These are phyloP conservation scores for Scotopteryx bipunctaria DNA, from an alignment of 2,888 invertebrate species.

Conservation along the genomic window DNA sequence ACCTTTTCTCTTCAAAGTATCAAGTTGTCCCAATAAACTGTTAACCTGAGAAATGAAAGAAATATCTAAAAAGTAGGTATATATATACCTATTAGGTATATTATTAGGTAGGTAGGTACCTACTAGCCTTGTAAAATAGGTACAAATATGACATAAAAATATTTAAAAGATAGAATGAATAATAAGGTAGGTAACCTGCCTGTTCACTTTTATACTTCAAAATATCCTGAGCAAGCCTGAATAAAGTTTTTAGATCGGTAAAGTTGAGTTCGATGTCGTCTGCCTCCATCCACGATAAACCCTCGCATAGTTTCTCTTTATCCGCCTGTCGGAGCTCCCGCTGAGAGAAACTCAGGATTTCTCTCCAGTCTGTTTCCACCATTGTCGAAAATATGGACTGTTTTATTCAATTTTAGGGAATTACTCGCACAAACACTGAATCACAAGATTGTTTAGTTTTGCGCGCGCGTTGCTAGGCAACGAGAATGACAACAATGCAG, in stretches of 20 bases:
- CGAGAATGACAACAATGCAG: constrained; percentile 20
- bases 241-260: constrained; percentile 81
- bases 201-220: constrained; percentile 87
- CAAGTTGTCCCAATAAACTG: constrained; percentile 63
- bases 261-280: constrained; percentile 83
- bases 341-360: constrained; percentile 80
- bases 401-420: constrained; percentile 19
- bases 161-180: no score
- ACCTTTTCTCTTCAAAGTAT: constrained; percentile 55
- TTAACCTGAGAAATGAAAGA: constrained; percentile 54
- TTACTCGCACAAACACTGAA: neutral
- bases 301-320: constrained; percentile 85
- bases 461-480: constrained; percentile 58
- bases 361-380: constrained; percentile 83
- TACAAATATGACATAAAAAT: no score
- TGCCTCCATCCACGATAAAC: constrained; percentile 84
- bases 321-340: constrained; percentile 82
- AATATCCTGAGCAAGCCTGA: constrained; percentile 86
- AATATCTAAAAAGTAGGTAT: neutral
- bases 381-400: constrained; percentile 42
- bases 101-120: neutral
- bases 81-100: neutral
- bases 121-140: no score
- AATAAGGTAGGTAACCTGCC: constrained; percentile 60
- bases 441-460: constrained; percentile 37